Percentiles rank a stretch among this genome's conserved stretches.
Conservation (phyloP, 2,888 invertebrate genomes). For the Cheilosia pagana region DNA sequence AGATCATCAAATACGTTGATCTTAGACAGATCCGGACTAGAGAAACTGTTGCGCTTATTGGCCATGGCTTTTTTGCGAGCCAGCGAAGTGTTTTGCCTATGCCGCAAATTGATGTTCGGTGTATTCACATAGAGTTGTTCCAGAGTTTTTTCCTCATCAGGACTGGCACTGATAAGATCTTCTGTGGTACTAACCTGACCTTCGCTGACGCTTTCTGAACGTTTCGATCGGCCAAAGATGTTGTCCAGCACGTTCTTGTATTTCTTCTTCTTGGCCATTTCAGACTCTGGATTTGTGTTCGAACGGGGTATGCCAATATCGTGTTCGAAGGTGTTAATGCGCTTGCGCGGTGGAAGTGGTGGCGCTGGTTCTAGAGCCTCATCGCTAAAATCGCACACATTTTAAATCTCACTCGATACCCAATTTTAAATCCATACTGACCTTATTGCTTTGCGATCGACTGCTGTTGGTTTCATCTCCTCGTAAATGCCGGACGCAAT, state of each 20-base stretch:
- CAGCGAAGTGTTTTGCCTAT: slow-evolving; percentile 48
- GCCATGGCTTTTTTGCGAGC: slow-evolving; percentile 42
- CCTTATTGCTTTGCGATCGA: slow-evolving; percentile 76
- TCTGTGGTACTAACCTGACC: slow-evolving; percentile 76
- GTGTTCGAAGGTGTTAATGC: slow-evolving; percentile 82
- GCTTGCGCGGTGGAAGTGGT: slow-evolving; percentile 81
- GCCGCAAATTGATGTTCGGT: slow-evolving; percentile 37
- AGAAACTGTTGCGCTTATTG: slow-evolving; percentile 82
- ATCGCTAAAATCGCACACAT: slow-evolving; percentile 20
- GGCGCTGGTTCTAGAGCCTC: slow-evolving; percentile 77
- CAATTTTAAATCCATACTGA: slow-evolving; percentile 9
- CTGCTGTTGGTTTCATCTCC: slow-evolving; percentile 81
- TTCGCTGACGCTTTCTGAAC: slow-evolving; percentile 79
- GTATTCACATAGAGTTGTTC: slow-evolving; percentile 53
- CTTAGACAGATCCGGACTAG: slow-evolving; percentile 83
- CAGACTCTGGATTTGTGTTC: slow-evolving; percentile 82
- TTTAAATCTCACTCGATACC: not conserved
- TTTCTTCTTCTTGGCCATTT: slow-evolving; percentile 82
- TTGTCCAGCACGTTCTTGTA: slow-evolving; percentile 80
- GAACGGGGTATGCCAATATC: slow-evolving; percentile 80
- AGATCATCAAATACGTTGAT: slow-evolving; percentile 79
- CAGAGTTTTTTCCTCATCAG: slow-evolving; percentile 31
- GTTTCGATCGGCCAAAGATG: slow-evolving; percentile 79
- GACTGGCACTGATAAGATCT: slow-evolving; percentile 72
- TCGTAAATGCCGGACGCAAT: slow-evolving; percentile 83